Evolutionary conservation across 2,113 vertebrate genomes (phyloP).

Genomic region (Phalacrocorax brasilianus): DNA sequence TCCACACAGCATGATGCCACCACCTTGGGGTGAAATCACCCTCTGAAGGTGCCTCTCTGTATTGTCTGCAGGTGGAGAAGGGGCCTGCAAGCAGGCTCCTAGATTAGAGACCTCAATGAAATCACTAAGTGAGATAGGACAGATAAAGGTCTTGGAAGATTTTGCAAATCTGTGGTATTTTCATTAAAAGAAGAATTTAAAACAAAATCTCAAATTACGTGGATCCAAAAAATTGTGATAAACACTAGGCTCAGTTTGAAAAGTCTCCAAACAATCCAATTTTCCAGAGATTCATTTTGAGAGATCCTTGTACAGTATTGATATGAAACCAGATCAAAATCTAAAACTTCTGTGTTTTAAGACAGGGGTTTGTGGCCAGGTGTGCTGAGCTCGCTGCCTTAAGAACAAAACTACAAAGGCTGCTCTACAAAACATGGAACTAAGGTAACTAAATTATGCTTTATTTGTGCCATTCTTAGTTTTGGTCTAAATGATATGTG

Average conservation of each 20-base stretch:
- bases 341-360: background rate
- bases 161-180: background rate
- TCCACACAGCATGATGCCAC: background rate
- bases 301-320: background rate
- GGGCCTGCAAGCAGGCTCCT: background rate
- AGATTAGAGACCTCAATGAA: background rate
- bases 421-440: background rate
- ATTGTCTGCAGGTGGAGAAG: background rate
- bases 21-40: background rate
- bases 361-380: background rate
- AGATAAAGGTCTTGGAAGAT: background rate
- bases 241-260: background rate
- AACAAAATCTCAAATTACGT: background rate
- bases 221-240: background rate
- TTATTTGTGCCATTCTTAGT: background rate
- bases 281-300: background rate
- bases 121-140: background rate
- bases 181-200: background rate
- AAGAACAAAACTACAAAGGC: background rate
- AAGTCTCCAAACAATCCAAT: background rate
- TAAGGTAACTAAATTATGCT: background rate
- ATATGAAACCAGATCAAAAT: background rate
- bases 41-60: rapidly evolving
- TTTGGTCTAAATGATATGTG: background rate
- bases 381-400: background rate